Evolutionary conservation across 2,888 invertebrate species (phyloP).

Genomic region (Orthonevra nobilis): DNA sequence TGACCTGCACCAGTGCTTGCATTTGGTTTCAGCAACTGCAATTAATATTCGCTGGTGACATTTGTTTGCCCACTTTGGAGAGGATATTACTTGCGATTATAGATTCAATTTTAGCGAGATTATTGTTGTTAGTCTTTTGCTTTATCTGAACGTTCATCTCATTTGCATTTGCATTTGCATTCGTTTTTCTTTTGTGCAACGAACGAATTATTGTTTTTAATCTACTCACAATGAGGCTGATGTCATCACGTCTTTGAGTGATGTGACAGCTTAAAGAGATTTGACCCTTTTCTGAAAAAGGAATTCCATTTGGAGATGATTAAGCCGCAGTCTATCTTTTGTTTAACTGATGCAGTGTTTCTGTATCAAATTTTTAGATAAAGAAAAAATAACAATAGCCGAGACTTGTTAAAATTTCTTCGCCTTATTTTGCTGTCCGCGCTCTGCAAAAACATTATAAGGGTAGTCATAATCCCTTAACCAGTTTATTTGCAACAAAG

Average conservation of each 20-base stretch:
- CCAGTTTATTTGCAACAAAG: no score
- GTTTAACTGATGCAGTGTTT: no score
- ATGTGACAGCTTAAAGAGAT: slow-evolving; percentile 22
- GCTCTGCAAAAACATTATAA: no score
- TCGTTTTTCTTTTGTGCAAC: slow-evolving; percentile 9
- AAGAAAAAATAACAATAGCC: no score
- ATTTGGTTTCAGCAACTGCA: neutral
- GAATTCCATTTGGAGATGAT: no score
- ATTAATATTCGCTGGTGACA: slow-evolving; percentile 8
- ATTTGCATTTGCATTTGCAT: slow-evolving; percentile 35
- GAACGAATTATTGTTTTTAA: slow-evolving; percentile 7
- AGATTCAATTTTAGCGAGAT: slow-evolving; percentile 48
- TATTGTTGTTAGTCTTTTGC: slow-evolving; percentile 3
- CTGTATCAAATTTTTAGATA: no score
- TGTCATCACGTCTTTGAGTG: slow-evolving; percentile 21
- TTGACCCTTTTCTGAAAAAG: no score
- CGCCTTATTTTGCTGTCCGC: no score
- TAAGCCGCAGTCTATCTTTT: no score
- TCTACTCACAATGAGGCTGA: slow-evolving; percentile 8
- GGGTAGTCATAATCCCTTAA: no score
- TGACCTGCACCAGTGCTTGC: neutral
- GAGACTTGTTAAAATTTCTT: no score
- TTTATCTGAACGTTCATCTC: neutral
- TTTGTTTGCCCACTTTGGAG: slow-evolving; percentile 3
- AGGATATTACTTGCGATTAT: slow-evolving; percentile 44